Conservation (phyloP, 2,113 vertebrate genomes). For the Pomatostomus ruficeps region DNA sequence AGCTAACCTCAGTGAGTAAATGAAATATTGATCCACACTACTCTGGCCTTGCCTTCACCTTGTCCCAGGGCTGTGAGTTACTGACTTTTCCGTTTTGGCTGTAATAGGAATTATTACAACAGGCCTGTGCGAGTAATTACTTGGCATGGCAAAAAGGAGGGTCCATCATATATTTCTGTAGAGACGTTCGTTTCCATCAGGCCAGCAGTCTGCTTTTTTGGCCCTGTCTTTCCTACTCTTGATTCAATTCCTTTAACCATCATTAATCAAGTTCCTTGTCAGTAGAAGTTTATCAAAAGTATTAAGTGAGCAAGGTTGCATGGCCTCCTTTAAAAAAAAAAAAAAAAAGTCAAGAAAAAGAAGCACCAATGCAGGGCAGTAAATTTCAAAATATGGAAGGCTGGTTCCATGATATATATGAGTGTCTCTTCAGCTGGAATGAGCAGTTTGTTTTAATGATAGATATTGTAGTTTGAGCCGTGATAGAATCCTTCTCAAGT, state of each 20-base stretch:
- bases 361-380: constrained; percentile 65
- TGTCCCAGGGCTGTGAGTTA: constrained; percentile 96
- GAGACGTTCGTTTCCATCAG: constrained; percentile 92
- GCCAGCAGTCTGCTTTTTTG: constrained; percentile 78
- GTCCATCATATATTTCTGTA: constrained; percentile 90
- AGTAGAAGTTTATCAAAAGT: constrained; percentile 91
- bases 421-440: constrained; percentile 77
- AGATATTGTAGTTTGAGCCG: constrained; percentile 77
- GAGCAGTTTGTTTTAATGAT: constrained; percentile 86
- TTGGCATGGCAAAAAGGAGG: constrained; percentile 90
- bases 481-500: constrained; percentile 78
- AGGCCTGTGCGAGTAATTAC: constrained; percentile 97
- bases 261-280: constrained; percentile 92
- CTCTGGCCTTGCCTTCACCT: constrained; percentile 99
- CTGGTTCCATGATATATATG: constrained; percentile 80
- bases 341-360: not conserved
- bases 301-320: constrained; percentile 79
- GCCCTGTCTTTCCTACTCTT: constrained; percentile 89
- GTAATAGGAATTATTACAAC: constrained; percentile 99
- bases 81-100: constrained; percentile 98
- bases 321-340: constrained; percentile 71
- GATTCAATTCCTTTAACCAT: constrained; percentile 92
- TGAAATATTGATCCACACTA: constrained; percentile 99
- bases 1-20: constrained; percentile 94
- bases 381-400: constrained; percentile 81